Conservation (phyloP, 2,888 invertebrate species). For the Xylota sylvarum region DNA sequence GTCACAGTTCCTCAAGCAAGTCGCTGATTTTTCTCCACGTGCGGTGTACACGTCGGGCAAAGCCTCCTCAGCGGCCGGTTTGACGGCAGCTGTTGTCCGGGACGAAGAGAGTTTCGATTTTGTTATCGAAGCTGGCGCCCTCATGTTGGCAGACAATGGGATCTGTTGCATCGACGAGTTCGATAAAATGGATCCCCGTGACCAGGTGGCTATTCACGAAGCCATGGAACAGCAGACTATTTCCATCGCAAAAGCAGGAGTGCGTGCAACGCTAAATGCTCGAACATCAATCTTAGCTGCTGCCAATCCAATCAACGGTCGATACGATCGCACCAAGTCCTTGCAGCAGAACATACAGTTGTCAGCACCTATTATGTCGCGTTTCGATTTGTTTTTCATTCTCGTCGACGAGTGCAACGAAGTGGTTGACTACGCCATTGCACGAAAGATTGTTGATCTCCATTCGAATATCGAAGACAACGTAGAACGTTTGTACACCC, state of each 20-base stretch:
- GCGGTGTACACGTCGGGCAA: slow-evolving; percentile 99
- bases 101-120: slow-evolving; percentile 99
- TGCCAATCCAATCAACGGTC: slow-evolving; percentile 98
- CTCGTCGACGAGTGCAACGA: slow-evolving; percentile 98
- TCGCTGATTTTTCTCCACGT: slow-evolving; percentile 96
- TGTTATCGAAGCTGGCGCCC: slow-evolving; percentile 99
- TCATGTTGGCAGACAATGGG: slow-evolving; percentile 99
- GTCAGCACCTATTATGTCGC: slow-evolving; percentile 99
- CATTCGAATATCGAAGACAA: slow-evolving; percentile 94
- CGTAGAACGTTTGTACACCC: slow-evolving; percentile 92
- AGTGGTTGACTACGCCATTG: slow-evolving; percentile 98
- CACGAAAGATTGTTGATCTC: slow-evolving; percentile 96
- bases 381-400: slow-evolving; percentile 99
- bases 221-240: slow-evolving; percentile 99
- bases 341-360: slow-evolving; percentile 97
- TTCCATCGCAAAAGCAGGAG: slow-evolving; percentile 98
- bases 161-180: slow-evolving; percentile 99
- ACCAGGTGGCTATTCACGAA: slow-evolving; percentile 99
- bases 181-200: slow-evolving; percentile 99
- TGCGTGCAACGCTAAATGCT: slow-evolving; percentile 98
- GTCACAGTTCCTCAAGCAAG: slow-evolving; percentile 97
- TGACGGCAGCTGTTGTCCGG: slow-evolving; percentile 98
- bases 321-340: slow-evolving; percentile 97
- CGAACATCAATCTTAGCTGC: slow-evolving; percentile 99
- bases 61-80: slow-evolving; percentile 98